Evolutionary conservation across 2,113 vertebrate genomes (phyloP).

Genomic region (Callipepla squamata): DNA sequence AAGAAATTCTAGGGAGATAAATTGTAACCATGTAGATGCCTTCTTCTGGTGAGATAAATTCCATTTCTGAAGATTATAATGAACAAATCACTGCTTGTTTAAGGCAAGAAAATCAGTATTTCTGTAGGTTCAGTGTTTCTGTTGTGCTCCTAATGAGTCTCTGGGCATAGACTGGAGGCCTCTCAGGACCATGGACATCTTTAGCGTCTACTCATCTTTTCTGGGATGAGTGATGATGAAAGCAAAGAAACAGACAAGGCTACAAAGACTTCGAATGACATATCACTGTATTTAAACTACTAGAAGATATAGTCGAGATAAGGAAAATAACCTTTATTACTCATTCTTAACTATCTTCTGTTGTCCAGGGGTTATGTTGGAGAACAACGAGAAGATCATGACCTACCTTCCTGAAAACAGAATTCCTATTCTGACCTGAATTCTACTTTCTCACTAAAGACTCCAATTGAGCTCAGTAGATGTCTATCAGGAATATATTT

Average conservation of each 20-base stretch:
- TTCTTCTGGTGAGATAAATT: background rate
- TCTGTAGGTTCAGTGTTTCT: background rate
- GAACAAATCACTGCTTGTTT: background rate
- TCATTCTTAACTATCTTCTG: background rate
- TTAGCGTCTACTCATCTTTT: background rate
- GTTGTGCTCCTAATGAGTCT: background rate
- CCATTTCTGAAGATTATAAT: background rate
- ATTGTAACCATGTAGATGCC: background rate
- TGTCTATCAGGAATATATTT: background rate
- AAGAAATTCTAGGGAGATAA: background rate
- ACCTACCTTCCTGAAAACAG: background rate
- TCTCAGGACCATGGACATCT: background rate
- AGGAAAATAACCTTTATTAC: background rate
- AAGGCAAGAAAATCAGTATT: background rate
- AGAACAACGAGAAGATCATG: background rate
- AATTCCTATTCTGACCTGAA: background rate
- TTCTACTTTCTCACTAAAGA: background rate
- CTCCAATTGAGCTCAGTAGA: background rate
- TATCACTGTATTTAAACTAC: background rate
- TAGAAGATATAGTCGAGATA: background rate
- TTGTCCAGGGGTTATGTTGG: background rate
- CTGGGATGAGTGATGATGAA: background rate
- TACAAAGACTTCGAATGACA: background rate
- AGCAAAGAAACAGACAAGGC: background rate
- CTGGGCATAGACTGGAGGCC: background rate